phyloP scores from a whole-genome alignment of 2,797 vertebrate species.

The Halcyon chelicuti region DNA sequence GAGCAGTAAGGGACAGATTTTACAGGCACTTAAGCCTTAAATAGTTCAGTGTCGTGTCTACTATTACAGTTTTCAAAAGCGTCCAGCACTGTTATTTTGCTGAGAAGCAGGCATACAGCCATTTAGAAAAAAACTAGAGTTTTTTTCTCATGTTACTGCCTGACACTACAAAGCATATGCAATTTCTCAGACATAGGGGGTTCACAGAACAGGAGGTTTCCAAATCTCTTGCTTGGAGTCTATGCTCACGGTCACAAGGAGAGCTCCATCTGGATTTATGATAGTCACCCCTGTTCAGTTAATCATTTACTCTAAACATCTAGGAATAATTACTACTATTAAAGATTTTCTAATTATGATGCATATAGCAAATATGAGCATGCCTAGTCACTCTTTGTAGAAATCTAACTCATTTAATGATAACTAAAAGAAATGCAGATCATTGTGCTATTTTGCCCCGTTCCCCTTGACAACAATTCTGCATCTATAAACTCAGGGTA shows the following conservation, averaged over 20 bases:
- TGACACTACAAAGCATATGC: neutral
- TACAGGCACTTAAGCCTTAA: neutral
- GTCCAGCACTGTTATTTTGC: neutral
- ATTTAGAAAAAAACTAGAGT: neutral
- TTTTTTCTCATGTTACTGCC: neutral
- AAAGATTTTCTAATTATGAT: constrained; percentile 17
- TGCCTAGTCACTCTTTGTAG: constrained; percentile 4
- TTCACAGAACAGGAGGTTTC: neutral
- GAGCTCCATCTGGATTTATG: neutral
- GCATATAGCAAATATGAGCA: constrained; percentile 1
- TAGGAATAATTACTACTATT: constrained; percentile 36
- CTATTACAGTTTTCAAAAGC: neutral
- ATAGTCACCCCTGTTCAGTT: neutral
- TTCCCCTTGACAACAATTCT: constrained; percentile 16
- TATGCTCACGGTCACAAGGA: neutral
- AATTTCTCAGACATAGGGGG: neutral
- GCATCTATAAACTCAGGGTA: neutral
- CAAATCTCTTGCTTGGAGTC: neutral
- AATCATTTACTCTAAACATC: constrained; percentile 47
- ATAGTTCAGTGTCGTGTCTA: neutral
- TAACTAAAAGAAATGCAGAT: neutral
- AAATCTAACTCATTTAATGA: constrained; percentile 44
- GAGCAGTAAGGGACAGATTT: neutral
- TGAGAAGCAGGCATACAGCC: neutral
- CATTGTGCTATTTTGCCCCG: neutral